A percentile compares a stretch with the other conserved stretches of the same genome.
Conservation (phyloP, 2,113 vertebrate genomes). For the Notarius lentiginosus region DNA sequence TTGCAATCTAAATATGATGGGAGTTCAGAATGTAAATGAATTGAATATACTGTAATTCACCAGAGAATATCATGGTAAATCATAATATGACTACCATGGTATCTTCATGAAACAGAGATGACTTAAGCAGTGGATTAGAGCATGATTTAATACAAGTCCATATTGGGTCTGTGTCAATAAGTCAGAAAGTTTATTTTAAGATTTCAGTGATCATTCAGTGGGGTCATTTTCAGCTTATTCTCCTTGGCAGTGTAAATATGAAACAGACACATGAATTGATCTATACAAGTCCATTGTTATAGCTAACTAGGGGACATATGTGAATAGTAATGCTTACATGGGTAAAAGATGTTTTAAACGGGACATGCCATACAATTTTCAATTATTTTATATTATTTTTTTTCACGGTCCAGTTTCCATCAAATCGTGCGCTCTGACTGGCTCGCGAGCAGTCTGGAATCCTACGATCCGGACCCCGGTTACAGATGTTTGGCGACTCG, state of each 20-base stretch:
- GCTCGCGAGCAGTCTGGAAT: too few species aligned
- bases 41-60: background rate
- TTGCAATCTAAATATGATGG: background rate
- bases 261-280: background rate
- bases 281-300: too few species aligned
- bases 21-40: background rate
- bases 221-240: background rate
- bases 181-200: background rate
- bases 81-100: background rate
- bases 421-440: too few species aligned
- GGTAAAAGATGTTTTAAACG: too few species aligned
- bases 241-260: background rate
- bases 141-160: background rate
- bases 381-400: too few species aligned
- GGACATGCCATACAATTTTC: too few species aligned
- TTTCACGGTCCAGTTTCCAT: too few species aligned
- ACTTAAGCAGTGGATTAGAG: background rate
- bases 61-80: background rate
- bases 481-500: too few species aligned
- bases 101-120: background rate
- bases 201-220: background rate
- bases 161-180: background rate
- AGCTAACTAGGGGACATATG: too few species aligned
- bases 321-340: too few species aligned
- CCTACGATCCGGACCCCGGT: too few species aligned